Percentiles rank a stretch among this genome's conserved stretches.
These are phyloP conservation scores for Poeciliopsis retropinna DNA, from an alignment of 2,113 vertebrate genomes.

Conservation along the genomic window DNA sequence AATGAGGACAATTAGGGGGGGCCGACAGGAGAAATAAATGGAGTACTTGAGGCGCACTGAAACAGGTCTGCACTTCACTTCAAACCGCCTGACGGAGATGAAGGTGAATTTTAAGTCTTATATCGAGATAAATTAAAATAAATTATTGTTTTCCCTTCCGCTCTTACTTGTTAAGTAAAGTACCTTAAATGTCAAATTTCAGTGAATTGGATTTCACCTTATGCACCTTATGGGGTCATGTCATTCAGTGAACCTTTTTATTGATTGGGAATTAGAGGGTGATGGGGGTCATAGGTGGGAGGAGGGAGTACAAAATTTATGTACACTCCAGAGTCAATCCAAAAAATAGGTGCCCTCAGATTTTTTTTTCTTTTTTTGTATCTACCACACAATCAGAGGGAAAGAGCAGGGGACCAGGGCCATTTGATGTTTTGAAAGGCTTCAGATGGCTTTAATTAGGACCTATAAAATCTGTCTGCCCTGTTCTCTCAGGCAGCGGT, in stretches of 20 bases:
- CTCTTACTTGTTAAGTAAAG: not conserved
- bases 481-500: constrained; percentile 78
- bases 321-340: constrained; percentile 29
- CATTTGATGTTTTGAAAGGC: constrained; percentile 85
- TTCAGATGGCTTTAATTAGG: constrained; percentile 96
- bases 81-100: constrained; percentile 49
- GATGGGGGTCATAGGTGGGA: constrained; percentile 13
- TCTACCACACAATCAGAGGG: constrained; percentile 70
- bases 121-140: constrained; percentile 7
- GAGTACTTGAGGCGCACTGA: constrained; percentile 79
- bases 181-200: constrained; percentile 20
- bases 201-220: constrained; percentile 23
- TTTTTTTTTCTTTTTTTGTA: constrained; percentile 36
- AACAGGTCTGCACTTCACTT: constrained; percentile 66
- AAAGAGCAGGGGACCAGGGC: constrained; percentile 71
- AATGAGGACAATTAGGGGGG: constrained; percentile 86
- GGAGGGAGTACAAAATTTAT: constrained; percentile 17
- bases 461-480: constrained; percentile 88
- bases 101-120: constrained; percentile 58
- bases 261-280: constrained; percentile 59
- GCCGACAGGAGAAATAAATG: constrained; percentile 42
- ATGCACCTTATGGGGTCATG: constrained; percentile 43
- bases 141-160: not conserved
- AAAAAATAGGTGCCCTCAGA: constrained; percentile 30
- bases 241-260: constrained; percentile 62